Evolutionary conservation across 92 coral and sea anemone genomes (phyloP).

Genomic region (Palythoa caribaeorum): DNA sequence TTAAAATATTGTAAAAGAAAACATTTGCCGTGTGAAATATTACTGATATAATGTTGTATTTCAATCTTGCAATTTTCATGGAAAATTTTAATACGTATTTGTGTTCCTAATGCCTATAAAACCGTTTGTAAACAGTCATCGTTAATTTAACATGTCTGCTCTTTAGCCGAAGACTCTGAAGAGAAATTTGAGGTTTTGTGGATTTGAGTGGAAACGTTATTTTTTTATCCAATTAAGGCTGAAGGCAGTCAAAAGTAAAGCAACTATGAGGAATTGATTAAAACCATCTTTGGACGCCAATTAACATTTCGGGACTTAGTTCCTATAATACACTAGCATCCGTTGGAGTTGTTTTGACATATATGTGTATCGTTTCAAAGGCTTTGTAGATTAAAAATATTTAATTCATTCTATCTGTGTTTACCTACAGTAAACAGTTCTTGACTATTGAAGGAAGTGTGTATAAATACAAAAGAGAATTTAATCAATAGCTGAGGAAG

Average conservation of each 20-base stretch:
- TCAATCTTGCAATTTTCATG: not conserved
- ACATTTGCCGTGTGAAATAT: not conserved
- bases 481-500: conserved; percentile 14
- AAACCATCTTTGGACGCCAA: not conserved
- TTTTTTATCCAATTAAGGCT: not conserved
- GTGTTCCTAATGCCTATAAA: not conserved
- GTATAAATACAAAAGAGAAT: conserved; percentile 11
- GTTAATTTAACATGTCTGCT: conserved; percentile 29
- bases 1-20: not conserved
- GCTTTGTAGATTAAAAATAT: not conserved
- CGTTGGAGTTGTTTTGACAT: not conserved
- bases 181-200: not conserved
- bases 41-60: not conserved
- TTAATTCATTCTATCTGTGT: conserved; percentile 8
- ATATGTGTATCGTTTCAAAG: not conserved
- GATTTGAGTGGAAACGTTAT: not conserved
- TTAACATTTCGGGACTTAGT: not conserved
- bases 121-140: conserved; percentile 1
- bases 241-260: not conserved
- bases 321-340: not conserved
- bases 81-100: conserved; percentile 28
- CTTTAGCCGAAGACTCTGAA: not conserved
- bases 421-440: not conserved
- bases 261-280: not conserved
- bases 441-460: conserved; percentile 27